Evolutionary conservation across 2,888 invertebrate species (phyloP), one percentile per base, ranked within the genome.

Genomic region (Hanleya hanleyi): DNA sequence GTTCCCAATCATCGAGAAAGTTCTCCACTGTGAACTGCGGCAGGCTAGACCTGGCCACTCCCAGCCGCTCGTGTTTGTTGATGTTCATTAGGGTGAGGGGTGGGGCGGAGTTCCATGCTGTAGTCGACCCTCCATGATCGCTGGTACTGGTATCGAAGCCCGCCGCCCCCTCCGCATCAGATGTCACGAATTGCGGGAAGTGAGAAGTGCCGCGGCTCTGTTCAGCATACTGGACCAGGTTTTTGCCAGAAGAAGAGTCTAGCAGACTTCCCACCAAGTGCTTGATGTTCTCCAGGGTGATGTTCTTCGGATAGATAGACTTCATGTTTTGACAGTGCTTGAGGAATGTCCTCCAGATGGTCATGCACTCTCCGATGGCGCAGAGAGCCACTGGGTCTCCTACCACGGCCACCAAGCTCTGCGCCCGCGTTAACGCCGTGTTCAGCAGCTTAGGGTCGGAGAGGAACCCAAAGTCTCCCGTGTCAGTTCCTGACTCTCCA

Each of bases 351-450:
- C 38, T 15, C 64, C 64, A 64, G 26, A 64, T 64, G 35, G 64
- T 83, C 0, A 80, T 79, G 75, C 88, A 88, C 37, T 88, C 87
- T 18, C 89, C 89, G 1, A 87, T 81, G 7, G 84, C 82, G 77
- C 89, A 88, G 50, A 88, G 77, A 22, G 86, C 87, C 5, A 87
- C 83, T 5, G 87, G 87, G 71, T 88, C 87, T 9, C 88, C 88
- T 3, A 88, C 85, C 26, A 87, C 84, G 32, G 84, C 86, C 15
- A 89, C 84, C 38, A 85, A 77, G 0, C 86, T 87, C 78, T 88
- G 83, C n/a, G 89, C 86, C 41, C 89, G 74, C 0, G 89, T 88
- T 35, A 90, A 74, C 2, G 89, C 89, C 1, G 89, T 89, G 78
- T 90, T 90, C 22, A 90, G 79, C 33, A 90, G 80, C 72, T 88